Percentiles rank a stretch among this genome's conserved stretches.
These are phyloP conservation scores for Pachypanchax playfairii DNA, from an alignment of 2,113 vertebrate species.

Conservation along the genomic window DNA sequence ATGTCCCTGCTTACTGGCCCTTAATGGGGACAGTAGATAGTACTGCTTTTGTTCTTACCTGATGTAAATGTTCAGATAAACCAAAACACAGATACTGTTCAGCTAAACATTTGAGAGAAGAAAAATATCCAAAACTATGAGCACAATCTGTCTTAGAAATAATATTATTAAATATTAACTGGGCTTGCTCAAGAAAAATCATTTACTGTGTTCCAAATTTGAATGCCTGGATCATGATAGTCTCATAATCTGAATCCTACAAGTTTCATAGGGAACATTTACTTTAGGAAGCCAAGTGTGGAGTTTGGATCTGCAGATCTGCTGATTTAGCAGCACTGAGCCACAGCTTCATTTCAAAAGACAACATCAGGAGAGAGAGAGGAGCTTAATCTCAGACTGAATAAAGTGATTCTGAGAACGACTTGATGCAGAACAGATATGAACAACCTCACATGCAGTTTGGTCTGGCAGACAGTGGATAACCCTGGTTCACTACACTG, in stretches of 20 bases:
- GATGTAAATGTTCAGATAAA: conserved; percentile 24
- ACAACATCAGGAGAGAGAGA: conserved; percentile 40
- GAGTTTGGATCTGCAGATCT: conserved; percentile 50
- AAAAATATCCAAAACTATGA: conserved; percentile 47
- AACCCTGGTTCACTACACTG: conserved; percentile 30
- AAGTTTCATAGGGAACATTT: conserved; percentile 56
- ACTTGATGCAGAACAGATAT: conserved; percentile 64
- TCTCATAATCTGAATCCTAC: neutral
- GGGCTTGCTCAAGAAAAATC: conserved; percentile 40
- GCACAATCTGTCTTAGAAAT: conserved; percentile 37
- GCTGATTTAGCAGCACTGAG: conserved; percentile 53
- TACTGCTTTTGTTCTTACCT: conserved; percentile 52
- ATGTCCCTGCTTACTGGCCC: conserved; percentile 48
- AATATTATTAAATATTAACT: conserved; percentile 47
- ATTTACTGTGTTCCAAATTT: conserved; percentile 38
- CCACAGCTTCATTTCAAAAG: conserved; percentile 54
- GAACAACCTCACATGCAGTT: conserved; percentile 29
- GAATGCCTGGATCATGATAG: conserved; percentile 42
- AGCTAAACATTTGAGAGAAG: conserved; percentile 9
- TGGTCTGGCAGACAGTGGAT: conserved; percentile 35
- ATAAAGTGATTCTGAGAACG: conserved; percentile 19
- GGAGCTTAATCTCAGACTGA: conserved; percentile 29
- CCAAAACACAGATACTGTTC: conserved; percentile 26
- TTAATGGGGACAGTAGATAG: conserved; percentile 49
- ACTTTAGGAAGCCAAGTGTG: conserved; percentile 64